A percentile compares a stretch with the other conserved stretches of the same genome.
phyloP scores from a whole-genome alignment of 2,888 invertebrate genomes.

The Notocelia uddmanniana region DNA sequence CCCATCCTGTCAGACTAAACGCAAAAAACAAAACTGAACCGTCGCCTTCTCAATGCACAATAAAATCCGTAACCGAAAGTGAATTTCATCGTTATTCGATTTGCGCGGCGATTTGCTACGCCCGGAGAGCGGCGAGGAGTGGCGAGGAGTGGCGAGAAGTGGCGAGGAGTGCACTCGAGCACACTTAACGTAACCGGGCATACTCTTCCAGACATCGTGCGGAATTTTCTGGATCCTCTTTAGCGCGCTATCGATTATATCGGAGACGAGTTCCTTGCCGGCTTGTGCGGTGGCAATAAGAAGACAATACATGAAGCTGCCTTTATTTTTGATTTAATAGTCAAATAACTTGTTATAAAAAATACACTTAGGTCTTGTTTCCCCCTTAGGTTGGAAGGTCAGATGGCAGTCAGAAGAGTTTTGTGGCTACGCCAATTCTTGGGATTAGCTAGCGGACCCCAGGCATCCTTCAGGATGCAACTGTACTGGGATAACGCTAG shows the following conservation, averaged over 20 bases:
- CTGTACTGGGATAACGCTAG: no score
- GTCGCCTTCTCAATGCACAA: conserved; percentile 40
- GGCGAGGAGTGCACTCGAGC: conserved; percentile 43
- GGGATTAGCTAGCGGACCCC: no score
- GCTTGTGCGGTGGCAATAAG: neutral
- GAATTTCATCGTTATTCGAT: conserved; percentile 46
- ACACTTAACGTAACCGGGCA: conserved; percentile 41
- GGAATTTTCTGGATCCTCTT: conserved; percentile 32
- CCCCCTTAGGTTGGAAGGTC: no score
- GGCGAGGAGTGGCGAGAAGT: conserved; percentile 46
- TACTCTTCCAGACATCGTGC: conserved; percentile 35
- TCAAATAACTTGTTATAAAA: no score
- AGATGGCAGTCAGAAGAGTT: no score
- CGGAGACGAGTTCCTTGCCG: conserved; percentile 10
- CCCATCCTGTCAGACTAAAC: conserved; percentile 11
- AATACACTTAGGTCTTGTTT: no score
- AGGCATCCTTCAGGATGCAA: no score
- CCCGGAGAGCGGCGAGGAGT: conserved; percentile 22
- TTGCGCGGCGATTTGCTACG: conserved; percentile 43
- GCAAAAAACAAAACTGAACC: conserved; percentile 12
- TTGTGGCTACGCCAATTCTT: no score
- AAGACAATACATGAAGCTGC: neutral
- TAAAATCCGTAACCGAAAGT: conserved; percentile 44
- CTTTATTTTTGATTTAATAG: neutral
- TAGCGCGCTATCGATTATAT: conserved; percentile 23